Conservation (phyloP, 2,113 vertebrate genomes). For the Centropus unirufus region DNA sequence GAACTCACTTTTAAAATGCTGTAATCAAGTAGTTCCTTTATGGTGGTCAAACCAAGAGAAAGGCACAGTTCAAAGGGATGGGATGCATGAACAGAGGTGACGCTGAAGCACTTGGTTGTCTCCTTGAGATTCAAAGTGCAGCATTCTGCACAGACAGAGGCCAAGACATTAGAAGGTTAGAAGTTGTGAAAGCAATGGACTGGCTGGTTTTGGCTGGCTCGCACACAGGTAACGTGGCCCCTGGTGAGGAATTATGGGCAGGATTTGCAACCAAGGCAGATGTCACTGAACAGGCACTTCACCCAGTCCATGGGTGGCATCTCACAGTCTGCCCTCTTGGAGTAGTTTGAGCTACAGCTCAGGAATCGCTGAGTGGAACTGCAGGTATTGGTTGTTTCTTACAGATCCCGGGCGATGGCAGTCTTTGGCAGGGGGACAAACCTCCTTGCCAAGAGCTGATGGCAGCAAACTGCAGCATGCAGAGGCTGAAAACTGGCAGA, state of each 20-base stretch:
- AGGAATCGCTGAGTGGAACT: neutral
- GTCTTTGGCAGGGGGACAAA: neutral
- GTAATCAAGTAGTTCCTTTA: neutral
- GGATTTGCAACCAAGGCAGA: neutral
- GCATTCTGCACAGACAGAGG: neutral
- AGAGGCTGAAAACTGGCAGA: neutral
- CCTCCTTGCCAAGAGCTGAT: neutral
- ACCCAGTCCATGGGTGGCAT: neutral
- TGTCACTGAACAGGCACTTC: neutral
- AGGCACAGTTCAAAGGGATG: neutral
- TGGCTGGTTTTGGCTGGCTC: neutral
- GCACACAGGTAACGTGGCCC: fast-evolving
- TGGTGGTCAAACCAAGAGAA: neutral
- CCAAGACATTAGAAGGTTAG: neutral
- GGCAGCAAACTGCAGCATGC: neutral
- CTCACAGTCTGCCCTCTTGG: neutral
- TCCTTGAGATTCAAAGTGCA: neutral
- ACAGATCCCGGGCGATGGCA: neutral
- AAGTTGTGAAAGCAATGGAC: neutral
- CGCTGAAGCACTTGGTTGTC: neutral
- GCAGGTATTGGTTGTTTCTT: neutral
- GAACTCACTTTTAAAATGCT: neutral
- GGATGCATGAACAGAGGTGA: neutral
- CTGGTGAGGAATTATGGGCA: neutral
- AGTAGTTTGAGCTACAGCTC: neutral